Base-by-base conservation (phyloP, 2,113 vertebrate species). In the Lagopus muta region DNA sequence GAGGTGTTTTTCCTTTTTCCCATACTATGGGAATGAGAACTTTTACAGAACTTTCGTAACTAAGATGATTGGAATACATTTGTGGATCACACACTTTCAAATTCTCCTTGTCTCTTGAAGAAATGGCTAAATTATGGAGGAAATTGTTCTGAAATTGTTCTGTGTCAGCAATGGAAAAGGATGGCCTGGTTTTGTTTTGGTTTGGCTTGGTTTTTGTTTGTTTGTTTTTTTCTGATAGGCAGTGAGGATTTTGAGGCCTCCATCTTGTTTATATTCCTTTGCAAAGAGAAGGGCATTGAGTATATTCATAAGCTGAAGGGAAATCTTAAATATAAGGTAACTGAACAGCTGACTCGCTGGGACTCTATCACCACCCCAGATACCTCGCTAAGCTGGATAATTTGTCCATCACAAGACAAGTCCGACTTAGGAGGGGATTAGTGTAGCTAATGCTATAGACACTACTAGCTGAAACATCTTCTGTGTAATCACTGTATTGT, bases 351-450 rank as follows among this genome's bases (percentile, higher is more conserved):
- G 80, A 92, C 27, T 54, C 15, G 15, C 52, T 54, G 52, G 52
- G 83, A 16, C 18, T 0, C 45, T 74, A 2, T 74, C 71, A 15
- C 71, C 69, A 50, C 4, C 67, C 74, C 86, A 70, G 88, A 67
- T 7, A 74, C 70, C 71, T 88, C 66, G 3, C 88, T 94, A 92
- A 91, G 89, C 87, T 96, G 89, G 73, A 74, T 94, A 85, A 95
- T 94, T 94, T 92, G 73, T 92, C 89, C 64, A 61, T 95, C 95
- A 91, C 34, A 1, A 91, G 90, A 92, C 75, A 96, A 92, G 83
- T 38, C 62, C 0, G 88, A 94, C 20, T 95, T 81, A 92, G 88
- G 83, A 90, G 83, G 38, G 81, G 90, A 89, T 95, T 95, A 94
- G 70, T 13, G 77, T 40, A 61, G 88, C 25, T 95, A 85, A 90